Evolutionary conservation across 2,113 vertebrate species (phyloP).

Genomic region (Petroica traversi): DNA sequence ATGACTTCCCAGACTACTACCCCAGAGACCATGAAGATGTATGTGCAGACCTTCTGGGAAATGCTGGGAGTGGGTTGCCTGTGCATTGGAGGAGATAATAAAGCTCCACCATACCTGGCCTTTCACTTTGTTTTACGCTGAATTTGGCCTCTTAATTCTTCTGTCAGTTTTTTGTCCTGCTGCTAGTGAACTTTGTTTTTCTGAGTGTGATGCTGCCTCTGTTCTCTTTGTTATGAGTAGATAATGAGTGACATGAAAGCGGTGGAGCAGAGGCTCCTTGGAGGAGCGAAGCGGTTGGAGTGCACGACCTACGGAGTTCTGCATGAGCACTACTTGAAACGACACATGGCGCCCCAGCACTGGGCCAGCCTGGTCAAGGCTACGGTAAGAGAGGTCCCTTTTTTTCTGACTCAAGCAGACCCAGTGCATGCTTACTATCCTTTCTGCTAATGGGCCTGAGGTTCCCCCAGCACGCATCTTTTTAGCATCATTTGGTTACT

Average conservation of each 20-base stretch:
- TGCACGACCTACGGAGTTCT: constrained; percentile 78
- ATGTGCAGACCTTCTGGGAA: background rate
- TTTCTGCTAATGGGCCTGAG: background rate
- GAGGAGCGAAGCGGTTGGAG: constrained; percentile 64
- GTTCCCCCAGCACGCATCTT: background rate
- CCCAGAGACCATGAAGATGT: constrained; percentile 74
- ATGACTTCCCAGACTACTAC: constrained; percentile 67
- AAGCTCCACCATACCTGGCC: background rate
- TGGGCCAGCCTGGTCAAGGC: constrained; percentile 74
- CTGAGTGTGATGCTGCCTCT: background rate
- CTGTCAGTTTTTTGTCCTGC: background rate
- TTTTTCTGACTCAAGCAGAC: background rate
- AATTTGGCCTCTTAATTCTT: background rate
- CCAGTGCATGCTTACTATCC: background rate
- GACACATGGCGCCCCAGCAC: constrained; percentile 73
- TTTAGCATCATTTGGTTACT: background rate
- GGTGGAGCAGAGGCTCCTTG: constrained; percentile 62
- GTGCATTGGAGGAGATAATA: background rate
- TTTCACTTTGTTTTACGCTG: background rate
- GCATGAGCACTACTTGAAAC: constrained; percentile 71
- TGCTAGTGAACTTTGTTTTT: background rate
- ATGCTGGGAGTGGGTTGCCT: background rate
- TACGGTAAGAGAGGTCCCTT: constrained; percentile 15
- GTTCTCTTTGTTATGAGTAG: constrained; percentile 65
- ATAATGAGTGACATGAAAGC: constrained; percentile 70